Conservation (phyloP, 2,888 invertebrate species). For the Portevinia maculata region DNA sequence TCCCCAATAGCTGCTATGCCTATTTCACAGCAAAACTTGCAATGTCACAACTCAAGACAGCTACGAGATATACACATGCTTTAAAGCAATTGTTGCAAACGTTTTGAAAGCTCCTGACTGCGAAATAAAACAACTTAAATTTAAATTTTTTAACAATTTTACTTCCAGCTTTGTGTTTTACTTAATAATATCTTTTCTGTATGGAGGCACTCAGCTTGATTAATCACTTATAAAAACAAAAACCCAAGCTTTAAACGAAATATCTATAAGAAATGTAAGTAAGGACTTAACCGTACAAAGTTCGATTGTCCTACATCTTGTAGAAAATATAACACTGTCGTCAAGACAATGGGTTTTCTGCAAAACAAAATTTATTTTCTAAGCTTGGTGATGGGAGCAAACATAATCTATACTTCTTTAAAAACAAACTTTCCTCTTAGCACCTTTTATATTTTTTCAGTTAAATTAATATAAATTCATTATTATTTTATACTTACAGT, state of each 20-base stretch:
- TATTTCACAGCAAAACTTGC: too few relatives aligned
- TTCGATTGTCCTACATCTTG: neutral
- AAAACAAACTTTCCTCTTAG: neutral
- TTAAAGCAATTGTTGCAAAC: slow-evolving; percentile 17
- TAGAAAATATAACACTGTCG: neutral
- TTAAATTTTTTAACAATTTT: slow-evolving; percentile 16
- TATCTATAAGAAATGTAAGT: slow-evolving; percentile 4
- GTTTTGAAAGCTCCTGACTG: neutral
- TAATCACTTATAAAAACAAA: slow-evolving; percentile 1
- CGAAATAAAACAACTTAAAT: neutral
- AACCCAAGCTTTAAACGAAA: neutral
- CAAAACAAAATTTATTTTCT: neutral
- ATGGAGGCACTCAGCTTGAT: slow-evolving; percentile 21
- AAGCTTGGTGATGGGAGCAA: neutral
- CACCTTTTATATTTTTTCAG: neutral
- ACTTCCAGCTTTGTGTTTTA: slow-evolving; percentile 38
- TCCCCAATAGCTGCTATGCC: too few relatives aligned
- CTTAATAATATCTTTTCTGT: slow-evolving; percentile 28
- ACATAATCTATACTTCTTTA: neutral
- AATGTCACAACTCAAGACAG: too few relatives aligned
- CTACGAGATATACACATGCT: too few relatives aligned
- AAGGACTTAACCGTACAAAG: neutral
- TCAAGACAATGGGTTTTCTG: neutral
- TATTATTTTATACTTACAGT: slow-evolving; percentile 76
- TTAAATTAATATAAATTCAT: slow-evolving; percentile 32